A percentile compares a stretch with the other conserved stretches of the same genome.
phyloP scores from a whole-genome alignment of 2,113 vertebrate species.

The mouse (Mus musculus) region DNA sequence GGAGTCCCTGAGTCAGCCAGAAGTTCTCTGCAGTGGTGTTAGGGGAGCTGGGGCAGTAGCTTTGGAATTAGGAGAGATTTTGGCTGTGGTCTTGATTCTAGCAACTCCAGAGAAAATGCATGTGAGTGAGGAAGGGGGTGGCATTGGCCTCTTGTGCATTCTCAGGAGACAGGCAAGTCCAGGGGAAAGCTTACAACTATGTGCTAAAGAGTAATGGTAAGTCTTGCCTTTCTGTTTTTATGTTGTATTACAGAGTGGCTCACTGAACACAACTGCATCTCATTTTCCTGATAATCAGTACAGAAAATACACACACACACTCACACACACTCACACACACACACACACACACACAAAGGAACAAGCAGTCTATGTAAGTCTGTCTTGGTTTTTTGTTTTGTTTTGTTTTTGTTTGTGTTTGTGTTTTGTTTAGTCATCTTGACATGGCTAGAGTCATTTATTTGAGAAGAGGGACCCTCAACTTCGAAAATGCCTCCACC shows the following conservation, averaged over 20 bases:
- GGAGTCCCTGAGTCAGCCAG: not conserved
- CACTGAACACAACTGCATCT: not conserved
- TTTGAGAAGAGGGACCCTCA: not conserved
- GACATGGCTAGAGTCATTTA: not conserved
- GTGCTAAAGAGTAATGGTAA: not conserved
- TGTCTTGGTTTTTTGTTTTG: not conserved
- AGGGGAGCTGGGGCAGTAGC: no score
- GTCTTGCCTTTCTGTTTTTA: not conserved
- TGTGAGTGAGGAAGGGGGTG: not conserved
- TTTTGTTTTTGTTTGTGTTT: not conserved
- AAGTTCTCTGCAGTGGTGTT: not conserved
- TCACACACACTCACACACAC: no score
- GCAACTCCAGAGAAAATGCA: not conserved
- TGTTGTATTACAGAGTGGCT: not conserved
- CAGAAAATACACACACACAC: not conserved
- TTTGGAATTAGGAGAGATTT: constrained; percentile 23
- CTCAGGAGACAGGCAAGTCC: not conserved
- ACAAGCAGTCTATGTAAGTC: not conserved
- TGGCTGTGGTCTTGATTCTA: not conserved
- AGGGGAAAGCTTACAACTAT: not conserved
- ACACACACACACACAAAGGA: not conserved
- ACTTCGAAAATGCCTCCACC: not conserved
- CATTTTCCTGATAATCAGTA: constrained; percentile 33
- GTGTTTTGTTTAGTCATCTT: not conserved
- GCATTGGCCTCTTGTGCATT: not conserved